These are phyloP conservation scores for Cephalopterus ornatus DNA, from an alignment of 2,113 vertebrate species.

Conservation along the genomic window DNA sequence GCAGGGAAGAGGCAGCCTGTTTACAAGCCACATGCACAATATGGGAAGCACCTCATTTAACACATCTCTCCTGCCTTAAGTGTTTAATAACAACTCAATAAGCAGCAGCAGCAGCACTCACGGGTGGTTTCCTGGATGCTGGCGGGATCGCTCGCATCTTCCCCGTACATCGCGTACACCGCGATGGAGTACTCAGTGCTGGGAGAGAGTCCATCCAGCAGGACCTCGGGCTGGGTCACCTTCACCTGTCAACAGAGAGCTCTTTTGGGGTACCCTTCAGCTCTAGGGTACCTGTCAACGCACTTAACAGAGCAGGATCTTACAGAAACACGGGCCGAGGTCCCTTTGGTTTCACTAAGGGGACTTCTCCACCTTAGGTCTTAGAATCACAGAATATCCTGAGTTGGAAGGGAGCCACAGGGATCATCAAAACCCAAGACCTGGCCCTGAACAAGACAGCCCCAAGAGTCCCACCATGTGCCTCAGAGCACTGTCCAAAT, in stretches of 20 bases:
- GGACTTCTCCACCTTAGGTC: neutral
- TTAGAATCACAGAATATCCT: neutral
- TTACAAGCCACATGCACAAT: neutral
- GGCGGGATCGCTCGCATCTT: conserved; percentile 86
- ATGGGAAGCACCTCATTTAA: neutral
- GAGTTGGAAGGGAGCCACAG: neutral
- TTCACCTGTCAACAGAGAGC: conserved; percentile 76
- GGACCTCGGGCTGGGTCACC: conserved; percentile 77
- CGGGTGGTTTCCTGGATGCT: conserved; percentile 82
- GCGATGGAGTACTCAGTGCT: conserved; percentile 83
- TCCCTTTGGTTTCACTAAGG: neutral
- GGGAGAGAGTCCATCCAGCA: conserved; percentile 78
- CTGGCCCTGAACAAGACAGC: neutral
- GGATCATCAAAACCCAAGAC: neutral
- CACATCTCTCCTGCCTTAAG: neutral
- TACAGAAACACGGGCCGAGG: neutral
- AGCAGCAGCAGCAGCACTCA: conserved; percentile 61
- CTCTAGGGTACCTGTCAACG: neutral
- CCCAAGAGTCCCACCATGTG: rapidly evolving
- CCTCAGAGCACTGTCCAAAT: neutral
- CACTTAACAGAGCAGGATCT: neutral
- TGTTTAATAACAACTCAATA: neutral
- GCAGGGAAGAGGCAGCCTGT: neutral
- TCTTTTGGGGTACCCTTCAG: neutral
- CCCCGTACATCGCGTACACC: conserved; percentile 84